phyloP scores from a whole-genome alignment of 2,113 vertebrate species.

The Calonectris borealis region DNA sequence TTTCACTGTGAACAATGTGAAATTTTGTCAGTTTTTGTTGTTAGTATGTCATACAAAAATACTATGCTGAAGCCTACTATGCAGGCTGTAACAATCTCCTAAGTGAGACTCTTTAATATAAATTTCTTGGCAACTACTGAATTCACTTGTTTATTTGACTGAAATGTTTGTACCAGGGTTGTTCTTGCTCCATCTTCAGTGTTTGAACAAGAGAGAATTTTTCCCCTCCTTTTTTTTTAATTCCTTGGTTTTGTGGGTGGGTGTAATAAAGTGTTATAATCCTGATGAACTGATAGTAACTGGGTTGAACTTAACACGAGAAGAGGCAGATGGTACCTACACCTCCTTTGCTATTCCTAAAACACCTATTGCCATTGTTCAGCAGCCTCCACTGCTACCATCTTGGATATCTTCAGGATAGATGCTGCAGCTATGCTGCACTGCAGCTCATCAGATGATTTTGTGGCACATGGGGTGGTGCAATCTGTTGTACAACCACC shows the following conservation, averaged over 20 bases:
- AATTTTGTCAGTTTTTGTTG: neutral
- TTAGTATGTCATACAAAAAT: neutral
- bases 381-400: neutral
- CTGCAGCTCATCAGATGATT: neutral
- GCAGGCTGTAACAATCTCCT: neutral
- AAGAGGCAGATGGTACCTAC: neutral
- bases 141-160: neutral
- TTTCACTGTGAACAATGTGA: constrained; percentile 15
- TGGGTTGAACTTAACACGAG: neutral
- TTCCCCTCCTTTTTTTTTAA: neutral
- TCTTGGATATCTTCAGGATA: neutral
- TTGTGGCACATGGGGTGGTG: neutral
- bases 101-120: neutral
- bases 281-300: neutral
- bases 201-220: neutral
- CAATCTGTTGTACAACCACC: neutral
- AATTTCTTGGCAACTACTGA: neutral
- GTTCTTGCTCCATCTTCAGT: neutral
- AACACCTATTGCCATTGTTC: neutral
- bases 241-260: neutral
- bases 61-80: neutral
- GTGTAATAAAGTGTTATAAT: neutral
- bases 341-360: neutral
- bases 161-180: neutral
- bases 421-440: neutral